phyloP scores from a whole-genome alignment of 2,113 vertebrate species.

The Phaethon lepturus region DNA sequence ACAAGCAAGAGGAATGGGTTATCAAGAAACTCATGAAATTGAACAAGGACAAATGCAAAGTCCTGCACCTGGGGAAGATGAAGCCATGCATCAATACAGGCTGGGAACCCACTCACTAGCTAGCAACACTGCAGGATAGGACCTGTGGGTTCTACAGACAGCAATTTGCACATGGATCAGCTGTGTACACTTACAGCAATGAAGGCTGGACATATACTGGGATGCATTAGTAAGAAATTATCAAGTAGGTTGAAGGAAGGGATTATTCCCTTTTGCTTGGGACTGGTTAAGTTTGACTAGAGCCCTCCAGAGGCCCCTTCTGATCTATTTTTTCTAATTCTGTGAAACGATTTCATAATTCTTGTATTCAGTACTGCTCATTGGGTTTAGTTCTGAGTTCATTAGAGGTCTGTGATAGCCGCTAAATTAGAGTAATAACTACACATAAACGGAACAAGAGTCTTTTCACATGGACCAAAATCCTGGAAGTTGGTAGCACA shows the following conservation, averaged over 20 bases:
- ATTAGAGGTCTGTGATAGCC: fast-evolving
- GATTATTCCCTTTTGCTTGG: not conserved
- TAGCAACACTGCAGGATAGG: not conserved
- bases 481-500: not conserved
- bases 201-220: not conserved
- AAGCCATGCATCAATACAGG: not conserved
- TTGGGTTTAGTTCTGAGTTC: not conserved
- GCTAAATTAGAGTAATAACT: not conserved
- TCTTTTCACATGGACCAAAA: not conserved
- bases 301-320: not conserved
- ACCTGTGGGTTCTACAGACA: not conserved
- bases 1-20: not conserved
- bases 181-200: not conserved
- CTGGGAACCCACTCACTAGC: not conserved
- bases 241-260: not conserved
- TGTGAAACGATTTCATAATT: not conserved
- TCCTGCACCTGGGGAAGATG: not conserved
- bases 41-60: not conserved
- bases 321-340: not conserved
- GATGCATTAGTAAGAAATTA: not conserved
- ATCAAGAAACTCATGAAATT: not conserved
- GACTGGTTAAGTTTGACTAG: not conserved
- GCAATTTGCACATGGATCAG: not conserved
- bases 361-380: not conserved
- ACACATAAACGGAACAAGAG: not conserved